Evolutionary conservation across 2,797 vertebrate genomes (phyloP).

Genomic region (Babyrousa celebensis): DNA sequence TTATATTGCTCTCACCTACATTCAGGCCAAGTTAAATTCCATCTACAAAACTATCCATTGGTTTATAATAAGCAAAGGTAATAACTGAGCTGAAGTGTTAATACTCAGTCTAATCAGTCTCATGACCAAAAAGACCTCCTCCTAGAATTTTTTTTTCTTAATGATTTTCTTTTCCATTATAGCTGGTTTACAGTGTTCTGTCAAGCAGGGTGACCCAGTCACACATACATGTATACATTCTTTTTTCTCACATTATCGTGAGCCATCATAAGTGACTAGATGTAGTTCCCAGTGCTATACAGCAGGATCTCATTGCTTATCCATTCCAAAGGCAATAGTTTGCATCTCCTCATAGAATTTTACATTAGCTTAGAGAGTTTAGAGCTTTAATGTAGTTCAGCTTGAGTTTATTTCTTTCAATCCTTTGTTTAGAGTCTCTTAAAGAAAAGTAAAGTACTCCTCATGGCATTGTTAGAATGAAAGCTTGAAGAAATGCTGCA

Average conservation of each 20-base stretch:
- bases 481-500: background rate
- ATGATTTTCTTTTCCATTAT: no score
- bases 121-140: conserved; percentile 57
- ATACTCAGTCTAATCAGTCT: conserved; percentile 62
- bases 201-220: no score
- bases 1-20: conserved; percentile 44
- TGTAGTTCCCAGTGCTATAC: no score
- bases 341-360: conserved; percentile 48
- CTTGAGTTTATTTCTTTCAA: conserved; percentile 59
- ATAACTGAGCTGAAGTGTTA: conserved; percentile 60
- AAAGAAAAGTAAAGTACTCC: conserved; percentile 40
- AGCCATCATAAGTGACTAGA: no score
- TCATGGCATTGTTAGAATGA: background rate
- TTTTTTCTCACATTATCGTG: no score
- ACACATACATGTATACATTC: no score
- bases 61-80: conserved; percentile 59
- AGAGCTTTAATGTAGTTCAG: conserved; percentile 56
- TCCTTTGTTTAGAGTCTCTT: conserved; percentile 65
- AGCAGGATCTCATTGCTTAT: no score
- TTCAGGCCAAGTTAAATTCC: conserved; percentile 70
- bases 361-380: conserved; percentile 34
- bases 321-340: no score
- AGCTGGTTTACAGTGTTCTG: no score
- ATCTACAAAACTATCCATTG: conserved; percentile 56
- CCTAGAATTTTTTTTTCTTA: conserved; percentile 4